Conservation (phyloP, 2,888 invertebrate genomes). For the Odontomyia ornata region DNA sequence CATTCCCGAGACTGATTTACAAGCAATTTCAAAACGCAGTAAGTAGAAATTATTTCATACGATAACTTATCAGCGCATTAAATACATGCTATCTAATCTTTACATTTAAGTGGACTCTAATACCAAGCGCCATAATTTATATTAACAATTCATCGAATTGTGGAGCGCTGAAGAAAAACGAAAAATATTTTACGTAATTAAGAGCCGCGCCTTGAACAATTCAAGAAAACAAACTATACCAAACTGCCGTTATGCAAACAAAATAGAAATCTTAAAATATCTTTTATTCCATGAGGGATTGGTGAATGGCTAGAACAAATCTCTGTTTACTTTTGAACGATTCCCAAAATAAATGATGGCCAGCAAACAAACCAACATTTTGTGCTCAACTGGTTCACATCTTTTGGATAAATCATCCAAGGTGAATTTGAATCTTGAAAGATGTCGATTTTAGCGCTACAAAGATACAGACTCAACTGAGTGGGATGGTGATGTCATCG, state of each 20-base stretch:
- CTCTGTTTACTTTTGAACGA: neutral
- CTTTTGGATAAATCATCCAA: conserved; percentile 13
- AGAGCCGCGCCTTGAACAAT: no score
- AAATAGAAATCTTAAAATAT: neutral
- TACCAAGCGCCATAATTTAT: no score
- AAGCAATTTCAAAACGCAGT: no score
- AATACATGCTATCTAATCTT: no score
- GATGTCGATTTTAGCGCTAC: neutral
- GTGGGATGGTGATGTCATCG: conserved; percentile 1
- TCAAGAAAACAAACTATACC: no score
- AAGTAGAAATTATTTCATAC: no score
- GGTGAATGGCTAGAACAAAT: neutral
- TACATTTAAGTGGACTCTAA: no score
- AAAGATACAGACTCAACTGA: neutral
- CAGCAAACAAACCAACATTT: neutral
- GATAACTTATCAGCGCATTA: no score
- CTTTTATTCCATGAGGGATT: neutral
- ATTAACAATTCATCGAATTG: no score
- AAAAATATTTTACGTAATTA: no score
- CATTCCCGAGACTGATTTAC: no score
- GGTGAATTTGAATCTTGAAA: conserved; percentile 6
- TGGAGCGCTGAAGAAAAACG: no score
- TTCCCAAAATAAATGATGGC: neutral
- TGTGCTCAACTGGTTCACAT: neutral
- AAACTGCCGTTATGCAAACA: neutral